Conservation (phyloP, 1,140 invertebrate genomes). For the Trichonephila clavipes region DNA sequence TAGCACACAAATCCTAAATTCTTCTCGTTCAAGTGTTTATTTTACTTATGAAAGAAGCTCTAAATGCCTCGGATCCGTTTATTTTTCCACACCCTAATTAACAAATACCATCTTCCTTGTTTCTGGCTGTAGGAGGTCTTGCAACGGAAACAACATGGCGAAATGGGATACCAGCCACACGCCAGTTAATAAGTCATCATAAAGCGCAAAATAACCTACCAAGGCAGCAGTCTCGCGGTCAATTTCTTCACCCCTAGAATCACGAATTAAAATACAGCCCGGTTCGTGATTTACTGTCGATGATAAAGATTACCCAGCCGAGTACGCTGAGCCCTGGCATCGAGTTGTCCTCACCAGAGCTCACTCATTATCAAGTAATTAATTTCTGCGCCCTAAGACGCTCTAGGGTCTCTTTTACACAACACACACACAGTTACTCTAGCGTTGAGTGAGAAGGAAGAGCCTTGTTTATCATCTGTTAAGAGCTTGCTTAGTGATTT, state of each 20-base stretch:
- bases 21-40: neutral
- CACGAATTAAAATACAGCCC: conserved; percentile 22
- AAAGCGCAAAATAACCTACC: conserved; percentile 36
- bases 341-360: conserved; percentile 47
- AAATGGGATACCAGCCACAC: conserved; percentile 20
- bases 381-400: conserved; percentile 47
- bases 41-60: neutral
- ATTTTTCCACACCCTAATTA: conserved; percentile 56
- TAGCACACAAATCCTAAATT: neutral
- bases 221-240: neutral
- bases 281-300: conserved; percentile 45
- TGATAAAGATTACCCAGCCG: conserved; percentile 65
- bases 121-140: neutral
- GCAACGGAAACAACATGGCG: neutral
- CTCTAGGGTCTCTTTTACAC: neutral
- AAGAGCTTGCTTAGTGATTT: conserved; percentile 60
- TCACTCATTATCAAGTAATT: conserved; percentile 72
- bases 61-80: neutral
- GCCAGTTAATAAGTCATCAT: conserved; percentile 56
- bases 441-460: conserved; percentile 54
- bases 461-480: conserved; percentile 68
- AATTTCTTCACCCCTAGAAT: neutral
- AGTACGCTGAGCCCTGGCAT: conserved; percentile 19
- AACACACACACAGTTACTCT: conserved; percentile 57
- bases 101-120: neutral